Base-by-base conservation (phyloP, 2,888 invertebrate genomes). In the Hecatera dysodea region DNA sequence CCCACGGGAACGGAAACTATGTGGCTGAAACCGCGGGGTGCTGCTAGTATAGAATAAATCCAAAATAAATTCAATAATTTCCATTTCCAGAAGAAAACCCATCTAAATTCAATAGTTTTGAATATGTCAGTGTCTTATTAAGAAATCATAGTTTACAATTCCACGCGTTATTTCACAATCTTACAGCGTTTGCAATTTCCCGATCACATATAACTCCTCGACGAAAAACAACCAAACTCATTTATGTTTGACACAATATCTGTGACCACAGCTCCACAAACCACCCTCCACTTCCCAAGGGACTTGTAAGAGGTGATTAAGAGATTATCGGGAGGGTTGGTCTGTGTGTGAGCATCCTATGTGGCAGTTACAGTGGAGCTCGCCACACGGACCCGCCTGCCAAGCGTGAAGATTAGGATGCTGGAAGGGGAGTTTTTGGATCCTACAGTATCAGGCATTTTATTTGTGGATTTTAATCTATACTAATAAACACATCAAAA, bases 301-400 rank as follows among this genome's bases (percentile, higher is more conserved):
- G 53, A 60, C 52, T 68, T 46, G 75, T 74, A 69, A 77, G 70
- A 77, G 69, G 75, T 68, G 72, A 81, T 82, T 78, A 82, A 67
- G 60, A 64, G 78, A 81, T 68, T 81, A 80, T 46, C 48, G 60
- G 42, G 65, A 68, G 81, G 78, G 73, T 67, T 71, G 68, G 19
- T 56, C 56, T 33, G 33, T 33, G 27, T 22, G 64, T 66, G 65
- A n/a, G 44, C 50, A 61, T 66, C 52, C 48, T 67, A 60, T 78
- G 60, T 78, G 74, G 55, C 27, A 48, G 65, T 60, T 24, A 44
- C 59, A 7, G 42, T 59, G 48, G 65, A 64, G 50, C 53, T 69
- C 59, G 57, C 60, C 46, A 17, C 48, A 36, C n/a, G 33, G 33
- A 68, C 46, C 44, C 48, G 42, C 24, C 53, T 55, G 12, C 64